Conservation (phyloP, 1,140 invertebrate species). For the Pantala flavescens region DNA sequence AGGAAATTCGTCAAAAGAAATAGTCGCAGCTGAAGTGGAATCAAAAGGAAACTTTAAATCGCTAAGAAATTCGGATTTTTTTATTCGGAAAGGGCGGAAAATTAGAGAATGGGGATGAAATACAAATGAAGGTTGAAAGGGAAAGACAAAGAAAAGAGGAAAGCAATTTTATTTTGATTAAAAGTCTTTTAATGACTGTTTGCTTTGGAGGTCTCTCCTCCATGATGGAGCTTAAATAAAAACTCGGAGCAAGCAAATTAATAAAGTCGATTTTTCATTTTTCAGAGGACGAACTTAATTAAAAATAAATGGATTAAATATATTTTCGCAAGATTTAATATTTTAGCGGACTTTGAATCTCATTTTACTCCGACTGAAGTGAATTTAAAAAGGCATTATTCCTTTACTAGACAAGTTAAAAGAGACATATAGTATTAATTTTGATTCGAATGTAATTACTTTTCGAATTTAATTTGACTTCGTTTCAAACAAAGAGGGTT, state of each 20-base stretch:
- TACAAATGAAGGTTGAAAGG: background rate
- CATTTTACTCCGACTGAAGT: no score
- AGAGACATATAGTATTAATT: no score
- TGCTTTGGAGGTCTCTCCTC: background rate
- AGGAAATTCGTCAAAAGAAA: no score
- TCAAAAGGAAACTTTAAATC: background rate
- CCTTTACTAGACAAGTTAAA: no score
- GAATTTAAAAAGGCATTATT: no score
- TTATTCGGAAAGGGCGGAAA: background rate
- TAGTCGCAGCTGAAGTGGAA: no score
- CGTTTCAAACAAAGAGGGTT: no score
- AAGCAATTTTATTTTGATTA: background rate
- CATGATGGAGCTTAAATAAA: background rate
- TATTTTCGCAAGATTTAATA: background rate
- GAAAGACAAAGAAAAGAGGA: background rate
- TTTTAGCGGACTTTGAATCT: no score
- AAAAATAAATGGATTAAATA: constrained; percentile 9
- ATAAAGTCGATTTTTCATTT: background rate
- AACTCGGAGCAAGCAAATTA: background rate
- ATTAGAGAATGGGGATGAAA: background rate
- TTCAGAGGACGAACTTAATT: background rate
- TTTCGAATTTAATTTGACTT: no score
- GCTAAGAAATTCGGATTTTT: background rate
- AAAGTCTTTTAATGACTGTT: constrained; percentile 5
- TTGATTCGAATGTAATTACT: no score